Base-by-base conservation (phyloP, 2,888 invertebrate genomes). In the Agrilus mali region DNA sequence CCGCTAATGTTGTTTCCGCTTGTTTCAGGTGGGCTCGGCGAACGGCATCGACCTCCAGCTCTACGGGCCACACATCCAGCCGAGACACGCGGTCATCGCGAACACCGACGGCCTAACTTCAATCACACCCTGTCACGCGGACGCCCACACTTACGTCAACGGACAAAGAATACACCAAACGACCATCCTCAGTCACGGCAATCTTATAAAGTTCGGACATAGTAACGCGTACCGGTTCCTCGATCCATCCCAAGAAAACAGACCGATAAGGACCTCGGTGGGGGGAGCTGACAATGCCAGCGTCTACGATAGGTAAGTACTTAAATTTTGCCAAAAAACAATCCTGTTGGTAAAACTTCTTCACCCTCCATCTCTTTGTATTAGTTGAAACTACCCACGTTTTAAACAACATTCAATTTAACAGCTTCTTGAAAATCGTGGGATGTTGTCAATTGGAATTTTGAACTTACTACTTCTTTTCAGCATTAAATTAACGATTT, bases 91-190 rank as follows among this genome's bases (percentile, higher is more conserved):
- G 69, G 88, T 95, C 56, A 85, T 97, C 54, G 88, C 94, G 42
- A 80, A 82, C 60, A 80, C 89, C 44, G 86, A 88, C 51, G 92
- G 93, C 40, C 86, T 95, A 47, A 94, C 93, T 53, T 86, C 87
- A 3, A 80, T 96, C 36, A 96, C 96, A 22, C 96, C 97, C 7
- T 81, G 90, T 57, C 89, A 89, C 60, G 75, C 88, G 20, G 93
- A 94, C 66, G 93, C 96, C 10, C 86, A 93, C 61, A 92, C 93
- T 27, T 93, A 88, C 66, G 89, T 97, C 52, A 94, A 97, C 67
- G 89, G 89, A 38, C 87, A 90, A 60, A 78, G 90, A 53, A 86
- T 94, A 58, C 80, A 82, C 60, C 94, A 95, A 66, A 89, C 95
- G 27, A 93, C 94, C 40, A 85, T 93, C 54, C 71, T 97, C 45